Evolutionary conservation across 2,113 vertebrate species (phyloP).

Genomic region (Syngnathus typhle): DNA sequence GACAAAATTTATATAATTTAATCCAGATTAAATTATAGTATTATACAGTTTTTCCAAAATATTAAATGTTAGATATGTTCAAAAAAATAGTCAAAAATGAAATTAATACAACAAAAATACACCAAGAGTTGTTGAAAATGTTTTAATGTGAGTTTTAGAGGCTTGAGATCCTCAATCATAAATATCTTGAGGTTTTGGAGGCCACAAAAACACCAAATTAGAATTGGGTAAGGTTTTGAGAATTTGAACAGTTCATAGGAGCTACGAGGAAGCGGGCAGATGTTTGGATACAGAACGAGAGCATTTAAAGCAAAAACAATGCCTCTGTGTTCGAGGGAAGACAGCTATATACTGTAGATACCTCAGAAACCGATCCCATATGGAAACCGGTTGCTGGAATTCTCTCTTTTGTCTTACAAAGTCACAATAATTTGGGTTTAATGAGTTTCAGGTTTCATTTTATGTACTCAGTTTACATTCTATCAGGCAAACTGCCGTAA

Average conservation of each 20-base stretch:
- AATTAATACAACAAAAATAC: background rate
- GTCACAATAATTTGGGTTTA: background rate
- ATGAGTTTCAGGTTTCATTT: slow-evolving; percentile 5
- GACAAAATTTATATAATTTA: too few relatives aligned
- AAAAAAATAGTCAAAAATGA: background rate
- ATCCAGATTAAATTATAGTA: too few relatives aligned
- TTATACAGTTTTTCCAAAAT: background rate
- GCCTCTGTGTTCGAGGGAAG: background rate
- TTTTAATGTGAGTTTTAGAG: background rate
- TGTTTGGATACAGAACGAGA: background rate
- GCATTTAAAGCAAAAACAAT: slow-evolving; percentile 2
- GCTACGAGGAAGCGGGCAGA: background rate
- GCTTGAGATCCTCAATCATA: background rate
- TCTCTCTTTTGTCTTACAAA: background rate
- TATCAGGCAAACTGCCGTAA: background rate
- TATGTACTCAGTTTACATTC: background rate
- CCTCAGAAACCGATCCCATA: background rate
- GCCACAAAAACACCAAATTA: background rate
- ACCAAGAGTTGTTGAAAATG: background rate
- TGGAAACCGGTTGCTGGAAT: background rate
- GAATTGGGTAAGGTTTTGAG: background rate
- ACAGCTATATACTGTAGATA: background rate
- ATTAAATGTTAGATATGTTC: background rate
- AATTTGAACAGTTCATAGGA: background rate
- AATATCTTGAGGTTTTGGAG: background rate